Base-by-base conservation (phyloP, 2,888 invertebrate genomes). In the Catocala sponsa region DNA sequence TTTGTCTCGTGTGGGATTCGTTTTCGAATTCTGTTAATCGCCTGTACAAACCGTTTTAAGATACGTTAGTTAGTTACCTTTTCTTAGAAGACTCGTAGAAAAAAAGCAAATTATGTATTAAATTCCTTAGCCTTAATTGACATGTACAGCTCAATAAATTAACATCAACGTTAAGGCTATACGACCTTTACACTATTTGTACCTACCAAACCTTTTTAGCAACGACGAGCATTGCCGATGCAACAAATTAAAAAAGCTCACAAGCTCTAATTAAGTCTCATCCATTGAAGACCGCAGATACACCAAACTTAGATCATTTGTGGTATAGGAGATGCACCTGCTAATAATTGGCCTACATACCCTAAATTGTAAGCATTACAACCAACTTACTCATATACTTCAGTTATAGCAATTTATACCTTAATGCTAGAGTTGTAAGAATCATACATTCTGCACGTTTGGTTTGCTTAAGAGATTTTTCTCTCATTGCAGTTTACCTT, bases 301-400 rank as follows among this genome's bases (percentile, higher is more conserved):
- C 50, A 53, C 58, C 59, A 46, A 67, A 72, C 55, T 57, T 13
- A 64, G 49, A 59, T 65, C 46, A 70, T 59, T 59, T 63, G 63
- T 56, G 41, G 41, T 70, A 70, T 59, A 70, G 59, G 25, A 67
- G 81, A 80, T 78, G 78, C 79, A 80, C 71, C 78, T 76, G 72
- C 55, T 63, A 46, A 70, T 75, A 71, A 49, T 55, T 76, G 76
- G 50, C 80, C 80, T 71, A 74, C 66, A 75, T 81, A 68, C 58
- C 70, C 70, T 73, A 71, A 79, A 78, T 70, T 64, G 68, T 64
- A 48, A 6, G 55, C 11, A 54, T 44, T 15, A 15, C 47, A 0
- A 47, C 56, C 42, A 61, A 49, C 38, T 56, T 65, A 42, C 56
- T 55, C 55, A n/a, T 52, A 61, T 55, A 56, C 55, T 65, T 48